phyloP scores from a whole-genome alignment of 2,797 vertebrate species.

The Xenentodon cancila region DNA sequence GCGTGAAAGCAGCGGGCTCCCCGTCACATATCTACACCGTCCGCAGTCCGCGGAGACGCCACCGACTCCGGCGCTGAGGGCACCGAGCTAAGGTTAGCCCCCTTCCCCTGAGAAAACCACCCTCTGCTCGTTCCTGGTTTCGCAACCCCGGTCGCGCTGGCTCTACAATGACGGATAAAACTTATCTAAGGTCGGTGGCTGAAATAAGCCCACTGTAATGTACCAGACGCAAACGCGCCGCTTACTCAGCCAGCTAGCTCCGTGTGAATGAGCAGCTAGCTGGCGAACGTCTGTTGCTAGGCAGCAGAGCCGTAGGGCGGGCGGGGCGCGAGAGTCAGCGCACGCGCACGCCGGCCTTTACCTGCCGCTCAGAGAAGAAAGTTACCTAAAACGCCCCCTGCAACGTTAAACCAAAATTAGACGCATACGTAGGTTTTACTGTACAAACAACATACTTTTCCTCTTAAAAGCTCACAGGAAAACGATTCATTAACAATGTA shows the following conservation, averaged over 20 bases:
- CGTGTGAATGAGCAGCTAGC: slow-evolving; percentile 45
- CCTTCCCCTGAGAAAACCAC: slow-evolving; percentile 30
- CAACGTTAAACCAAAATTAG: too few species aligned
- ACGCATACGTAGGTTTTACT: too few species aligned
- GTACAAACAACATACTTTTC: too few species aligned
- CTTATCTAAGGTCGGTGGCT: neutral
- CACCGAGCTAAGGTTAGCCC: slow-evolving; percentile 63
- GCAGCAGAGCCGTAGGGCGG: slow-evolving; percentile 59
- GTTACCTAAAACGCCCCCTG: too few species aligned
- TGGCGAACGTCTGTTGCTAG: slow-evolving; percentile 73
- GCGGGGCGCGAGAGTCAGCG: slow-evolving; percentile 10
- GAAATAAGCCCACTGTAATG: neutral
- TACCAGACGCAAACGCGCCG: neutral
- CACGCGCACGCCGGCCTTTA: too few species aligned
- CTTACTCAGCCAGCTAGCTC: slow-evolving; percentile 30
- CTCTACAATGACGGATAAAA: neutral
- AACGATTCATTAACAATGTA: too few species aligned
- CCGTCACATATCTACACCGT: slow-evolving; percentile 48
- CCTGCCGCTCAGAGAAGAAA: too few species aligned
- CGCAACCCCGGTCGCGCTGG: neutral
- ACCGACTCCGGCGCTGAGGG: slow-evolving; percentile 48
- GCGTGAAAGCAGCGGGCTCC: slow-evolving; percentile 41
- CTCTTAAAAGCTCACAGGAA: too few species aligned
- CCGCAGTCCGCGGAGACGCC: slow-evolving; percentile 29
- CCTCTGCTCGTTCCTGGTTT: slow-evolving; percentile 5